A percentile compares a stretch with the other conserved stretches of the same genome.
These are phyloP conservation scores for Hirudo medicinalis DNA, from an alignment of 1,140 invertebrate species.

Conservation along the genomic window DNA sequence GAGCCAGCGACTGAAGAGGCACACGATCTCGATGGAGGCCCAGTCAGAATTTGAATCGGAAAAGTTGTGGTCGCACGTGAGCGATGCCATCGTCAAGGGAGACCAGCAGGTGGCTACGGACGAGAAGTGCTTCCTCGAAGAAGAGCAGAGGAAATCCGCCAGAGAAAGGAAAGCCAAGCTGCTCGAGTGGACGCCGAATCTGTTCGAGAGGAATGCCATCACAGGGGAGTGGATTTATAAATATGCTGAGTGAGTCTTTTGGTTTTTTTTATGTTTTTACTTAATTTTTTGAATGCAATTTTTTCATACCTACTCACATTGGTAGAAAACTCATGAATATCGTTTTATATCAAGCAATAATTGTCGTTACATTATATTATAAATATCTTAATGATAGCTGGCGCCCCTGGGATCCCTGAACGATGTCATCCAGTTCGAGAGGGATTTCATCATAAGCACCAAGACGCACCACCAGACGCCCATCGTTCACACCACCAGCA, in stretches of 20 bases:
- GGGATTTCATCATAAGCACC: constrained; percentile 55
- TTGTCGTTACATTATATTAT: too few relatives aligned
- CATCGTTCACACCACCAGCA: constrained; percentile 41
- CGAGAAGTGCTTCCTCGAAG: constrained; percentile 74
- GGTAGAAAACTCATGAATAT: too few relatives aligned
- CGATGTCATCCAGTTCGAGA: constrained; percentile 66
- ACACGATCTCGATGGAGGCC: constrained; percentile 60
- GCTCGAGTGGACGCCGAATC: constrained; percentile 53
- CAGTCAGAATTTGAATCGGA: constrained; percentile 72
- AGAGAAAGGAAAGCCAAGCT: constrained; percentile 52
- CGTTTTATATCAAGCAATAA: too few relatives aligned
- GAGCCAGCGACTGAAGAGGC: constrained; percentile 57
- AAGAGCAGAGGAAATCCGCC: constrained; percentile 60
- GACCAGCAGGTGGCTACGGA: constrained; percentile 72
- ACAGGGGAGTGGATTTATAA: constrained; percentile 63
- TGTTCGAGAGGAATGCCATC: constrained; percentile 57
- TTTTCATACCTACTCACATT: too few relatives aligned
- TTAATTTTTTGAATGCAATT: constrained; percentile 22
- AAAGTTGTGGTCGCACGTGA: constrained; percentile 67
- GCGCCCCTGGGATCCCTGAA: constrained; percentile 67
- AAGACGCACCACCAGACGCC: constrained; percentile 59
- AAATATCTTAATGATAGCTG: not conserved
- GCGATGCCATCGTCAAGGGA: constrained; percentile 60
- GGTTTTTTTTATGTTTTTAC: constrained; percentile 12
- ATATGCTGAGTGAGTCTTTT: constrained; percentile 43